These are phyloP conservation scores for Chrysolina haemoptera DNA, from an alignment of 2,888 invertebrate species.

Conservation along the genomic window DNA sequence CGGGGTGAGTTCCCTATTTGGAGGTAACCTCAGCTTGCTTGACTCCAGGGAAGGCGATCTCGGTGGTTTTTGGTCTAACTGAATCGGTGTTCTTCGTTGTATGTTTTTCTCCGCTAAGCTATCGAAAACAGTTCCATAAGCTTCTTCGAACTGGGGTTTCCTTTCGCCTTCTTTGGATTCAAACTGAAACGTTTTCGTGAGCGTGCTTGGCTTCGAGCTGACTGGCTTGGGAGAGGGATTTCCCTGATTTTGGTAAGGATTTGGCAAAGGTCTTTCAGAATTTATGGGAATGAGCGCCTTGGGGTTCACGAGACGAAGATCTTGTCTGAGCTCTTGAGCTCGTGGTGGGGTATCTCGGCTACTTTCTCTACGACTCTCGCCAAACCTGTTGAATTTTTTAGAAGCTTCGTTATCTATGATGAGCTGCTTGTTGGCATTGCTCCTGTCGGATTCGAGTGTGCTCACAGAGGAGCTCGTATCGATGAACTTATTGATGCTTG, in stretches of 20 bases:
- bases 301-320: slow-evolving; percentile 65
- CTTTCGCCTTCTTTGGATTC: slow-evolving; percentile 39
- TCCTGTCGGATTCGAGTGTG: slow-evolving; percentile 63
- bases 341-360: slow-evolving; percentile 62
- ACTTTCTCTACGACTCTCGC: slow-evolving; percentile 26
- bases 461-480: slow-evolving; percentile 67
- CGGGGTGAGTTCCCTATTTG: slow-evolving; percentile 65
- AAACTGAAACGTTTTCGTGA: slow-evolving; percentile 22
- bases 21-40: slow-evolving; percentile 64
- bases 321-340: slow-evolving; percentile 63
- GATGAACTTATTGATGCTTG: slow-evolving; percentile 60
- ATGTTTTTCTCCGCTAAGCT: slow-evolving; percentile 52
- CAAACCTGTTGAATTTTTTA: slow-evolving; percentile 41
- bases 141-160: slow-evolving; percentile 56
- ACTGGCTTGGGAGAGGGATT: slow-evolving; percentile 38
- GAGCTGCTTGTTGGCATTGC: slow-evolving; percentile 27
- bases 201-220: slow-evolving; percentile 46
- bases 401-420: slow-evolving; percentile 37
- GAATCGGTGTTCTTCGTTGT: slow-evolving; percentile 25
- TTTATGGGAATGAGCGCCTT: slow-evolving; percentile 67
- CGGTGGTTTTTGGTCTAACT: slow-evolving; percentile 51
- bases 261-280: slow-evolving; percentile 66
- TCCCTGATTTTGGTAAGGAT: slow-evolving; percentile 61
- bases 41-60: slow-evolving; percentile 63
- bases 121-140: slow-evolving; percentile 65